These are phyloP conservation scores for Erpornis zantholeuca DNA, from an alignment of 2,113 vertebrate genomes.

Conservation along the genomic window DNA sequence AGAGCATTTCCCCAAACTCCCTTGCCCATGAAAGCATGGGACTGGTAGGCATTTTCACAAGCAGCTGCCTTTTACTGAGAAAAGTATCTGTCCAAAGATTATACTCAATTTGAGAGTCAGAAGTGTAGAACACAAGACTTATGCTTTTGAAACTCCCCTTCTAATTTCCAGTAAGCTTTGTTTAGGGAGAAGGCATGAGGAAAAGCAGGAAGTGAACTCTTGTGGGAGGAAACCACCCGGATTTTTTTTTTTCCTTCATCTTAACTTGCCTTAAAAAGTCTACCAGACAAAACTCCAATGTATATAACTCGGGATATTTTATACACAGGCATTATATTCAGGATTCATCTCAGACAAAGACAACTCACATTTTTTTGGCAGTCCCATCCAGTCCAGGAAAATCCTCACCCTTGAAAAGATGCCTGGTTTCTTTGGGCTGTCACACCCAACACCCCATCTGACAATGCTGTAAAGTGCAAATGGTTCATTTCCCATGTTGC, in stretches of 20 bases:
- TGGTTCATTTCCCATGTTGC: neutral
- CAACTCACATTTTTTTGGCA: neutral
- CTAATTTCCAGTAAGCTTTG: neutral
- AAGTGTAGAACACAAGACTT: neutral
- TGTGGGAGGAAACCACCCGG: neutral
- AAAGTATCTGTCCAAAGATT: neutral
- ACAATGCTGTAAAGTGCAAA: neutral
- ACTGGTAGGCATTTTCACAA: neutral
- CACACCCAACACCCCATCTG: neutral
- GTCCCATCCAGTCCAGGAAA: constrained; percentile 16
- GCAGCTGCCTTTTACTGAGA: neutral
- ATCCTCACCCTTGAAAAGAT: neutral
- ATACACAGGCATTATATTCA: neutral
- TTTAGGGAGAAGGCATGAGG: neutral
- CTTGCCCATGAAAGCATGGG: neutral
- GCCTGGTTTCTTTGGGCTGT: neutral
- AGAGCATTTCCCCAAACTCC: neutral
- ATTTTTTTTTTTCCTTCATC: neutral
- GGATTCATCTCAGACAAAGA: neutral
- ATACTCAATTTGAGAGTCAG: neutral
- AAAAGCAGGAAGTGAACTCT: neutral
- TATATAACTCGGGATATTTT: neutral
- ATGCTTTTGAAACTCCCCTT: neutral
- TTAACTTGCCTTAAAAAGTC: neutral
- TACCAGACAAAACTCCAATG: neutral